phyloP scores from a whole-genome alignment of 2,113 vertebrate genomes.

The Brachyhypopomus occidentalis region DNA sequence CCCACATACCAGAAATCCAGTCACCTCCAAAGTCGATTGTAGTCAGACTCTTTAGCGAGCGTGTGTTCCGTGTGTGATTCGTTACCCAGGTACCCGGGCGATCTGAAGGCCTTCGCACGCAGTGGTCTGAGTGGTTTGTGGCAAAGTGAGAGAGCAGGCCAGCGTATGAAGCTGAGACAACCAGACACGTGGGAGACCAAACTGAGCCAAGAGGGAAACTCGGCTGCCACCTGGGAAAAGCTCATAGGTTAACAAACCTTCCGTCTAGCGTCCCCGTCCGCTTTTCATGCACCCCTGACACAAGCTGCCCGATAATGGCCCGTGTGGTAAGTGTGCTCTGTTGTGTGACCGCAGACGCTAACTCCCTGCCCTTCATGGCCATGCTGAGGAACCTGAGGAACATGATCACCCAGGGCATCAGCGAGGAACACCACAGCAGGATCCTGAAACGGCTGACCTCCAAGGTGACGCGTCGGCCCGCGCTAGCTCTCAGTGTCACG shows the following conservation, averaged over 20 bases:
- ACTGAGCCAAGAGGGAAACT: constrained; percentile 80
- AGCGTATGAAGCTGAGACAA: constrained; percentile 79
- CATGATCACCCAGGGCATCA: constrained; percentile 80
- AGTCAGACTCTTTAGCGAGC: no score
- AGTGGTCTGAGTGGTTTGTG: constrained; percentile 81
- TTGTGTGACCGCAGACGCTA: constrained; percentile 69
- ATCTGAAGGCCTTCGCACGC: constrained; percentile 70
- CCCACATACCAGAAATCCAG: no score
- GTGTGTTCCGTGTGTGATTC: no score
- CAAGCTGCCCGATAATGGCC: no score
- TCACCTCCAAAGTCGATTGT: no score
- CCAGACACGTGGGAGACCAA: constrained; percentile 83
- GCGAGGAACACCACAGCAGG: constrained; percentile 77
- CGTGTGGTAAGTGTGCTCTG: no score
- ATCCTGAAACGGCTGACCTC: constrained; percentile 77
- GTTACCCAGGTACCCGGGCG: constrained; percentile 83
- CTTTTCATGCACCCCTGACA: no score
- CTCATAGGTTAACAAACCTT: constrained; percentile 77
- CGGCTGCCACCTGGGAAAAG: constrained; percentile 79
- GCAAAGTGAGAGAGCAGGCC: constrained; percentile 77
- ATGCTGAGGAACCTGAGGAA: constrained; percentile 88
- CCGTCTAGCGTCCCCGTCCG: no score
- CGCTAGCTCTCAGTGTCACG: no score
- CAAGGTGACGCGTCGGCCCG: constrained; percentile 62
- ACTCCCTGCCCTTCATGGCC: constrained; percentile 88